phyloP scores from a whole-genome alignment of 2,113 vertebrate species.

The Rhodinocichla rosea region DNA sequence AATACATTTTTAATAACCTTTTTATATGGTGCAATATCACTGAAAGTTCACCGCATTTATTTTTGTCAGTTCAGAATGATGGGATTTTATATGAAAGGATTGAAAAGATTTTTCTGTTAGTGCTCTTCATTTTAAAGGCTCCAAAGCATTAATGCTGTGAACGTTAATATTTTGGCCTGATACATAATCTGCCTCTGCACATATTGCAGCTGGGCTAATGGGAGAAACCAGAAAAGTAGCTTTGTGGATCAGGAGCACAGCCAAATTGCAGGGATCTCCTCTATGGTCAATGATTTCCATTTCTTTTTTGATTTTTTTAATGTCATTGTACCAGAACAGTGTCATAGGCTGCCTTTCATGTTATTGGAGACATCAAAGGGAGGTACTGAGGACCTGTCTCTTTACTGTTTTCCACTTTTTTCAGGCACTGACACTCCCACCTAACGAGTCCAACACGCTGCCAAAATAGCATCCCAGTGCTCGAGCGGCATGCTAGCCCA shows the following conservation, averaged over 20 bases:
- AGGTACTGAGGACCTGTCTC: not conserved
- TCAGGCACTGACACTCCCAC: not conserved
- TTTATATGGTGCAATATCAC: constrained; percentile 3
- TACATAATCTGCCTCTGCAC: constrained; percentile 10
- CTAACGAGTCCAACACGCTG: not conserved
- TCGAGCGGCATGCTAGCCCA: fast-evolving
- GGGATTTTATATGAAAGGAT: not conserved
- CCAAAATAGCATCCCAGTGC: not conserved
- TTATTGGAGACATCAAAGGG: not conserved
- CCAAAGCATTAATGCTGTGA: not conserved
- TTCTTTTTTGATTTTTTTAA: not conserved
- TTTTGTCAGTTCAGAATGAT: not conserved
- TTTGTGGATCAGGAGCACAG: not conserved
- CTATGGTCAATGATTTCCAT: not conserved
- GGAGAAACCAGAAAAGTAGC: not conserved
- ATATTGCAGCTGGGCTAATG: not conserved
- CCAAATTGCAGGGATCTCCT: constrained; percentile 15
- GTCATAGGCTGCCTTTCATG: not conserved
- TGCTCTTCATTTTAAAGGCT: not conserved
- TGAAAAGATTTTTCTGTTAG: constrained; percentile 8
- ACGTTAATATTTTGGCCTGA: not conserved
- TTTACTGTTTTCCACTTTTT: not conserved
- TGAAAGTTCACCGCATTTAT: constrained; percentile 40
- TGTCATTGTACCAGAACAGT: not conserved
- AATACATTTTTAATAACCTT: constrained; percentile 58